Conservation (phyloP, 2,113 vertebrate species). For the Corythaeola cristata region DNA sequence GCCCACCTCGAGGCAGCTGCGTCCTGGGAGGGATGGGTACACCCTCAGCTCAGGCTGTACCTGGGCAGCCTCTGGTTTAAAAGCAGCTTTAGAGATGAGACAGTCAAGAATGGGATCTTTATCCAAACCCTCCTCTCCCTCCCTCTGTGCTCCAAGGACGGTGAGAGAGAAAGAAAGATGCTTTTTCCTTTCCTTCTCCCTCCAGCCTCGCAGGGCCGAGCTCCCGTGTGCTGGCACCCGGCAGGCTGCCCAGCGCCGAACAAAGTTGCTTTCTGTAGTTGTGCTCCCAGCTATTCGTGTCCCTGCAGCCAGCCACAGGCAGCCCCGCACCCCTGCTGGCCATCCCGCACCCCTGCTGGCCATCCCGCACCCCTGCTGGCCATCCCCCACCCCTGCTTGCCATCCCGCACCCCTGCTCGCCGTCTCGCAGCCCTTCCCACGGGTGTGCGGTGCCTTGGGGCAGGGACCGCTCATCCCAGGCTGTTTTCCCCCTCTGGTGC, state of each 20-base stretch:
- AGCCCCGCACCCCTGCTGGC: neutral
- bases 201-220: neutral
- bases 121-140: conserved; percentile 31
- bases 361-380: neutral
- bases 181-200: conserved; percentile 43
- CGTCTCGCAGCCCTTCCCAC: neutral
- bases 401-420: neutral
- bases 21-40: neutral
- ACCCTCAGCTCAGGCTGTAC: neutral
- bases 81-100: neutral
- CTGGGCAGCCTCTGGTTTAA: neutral
- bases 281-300: conserved; percentile 9
- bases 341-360: neutral
- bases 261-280: conserved; percentile 56
- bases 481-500: neutral
- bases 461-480: neutral
- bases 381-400: neutral
- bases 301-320: neutral
- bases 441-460: neutral
- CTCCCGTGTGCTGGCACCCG: conserved; percentile 16
- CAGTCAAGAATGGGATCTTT: conserved; percentile 45
- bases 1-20: neutral
- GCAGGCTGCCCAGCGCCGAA: conserved; percentile 50
- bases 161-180: conserved; percentile 56
- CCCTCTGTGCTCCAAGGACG: neutral